Evolutionary conservation across 2,888 invertebrate species (phyloP).

Genomic region (Habroteleia sp.): DNA sequence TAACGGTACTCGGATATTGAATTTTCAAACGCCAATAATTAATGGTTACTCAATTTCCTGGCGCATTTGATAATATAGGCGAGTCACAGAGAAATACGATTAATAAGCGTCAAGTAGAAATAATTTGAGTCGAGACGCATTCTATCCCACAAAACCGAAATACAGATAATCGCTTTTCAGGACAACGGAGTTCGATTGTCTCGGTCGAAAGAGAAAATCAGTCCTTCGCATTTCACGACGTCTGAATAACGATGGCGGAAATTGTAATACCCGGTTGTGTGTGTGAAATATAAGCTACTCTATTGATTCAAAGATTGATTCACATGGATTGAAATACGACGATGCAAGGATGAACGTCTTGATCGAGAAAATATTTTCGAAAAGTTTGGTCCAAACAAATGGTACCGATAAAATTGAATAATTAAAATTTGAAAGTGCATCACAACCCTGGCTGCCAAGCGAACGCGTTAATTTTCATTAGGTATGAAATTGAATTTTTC

Average conservation of each 20-base stretch:
- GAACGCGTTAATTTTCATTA: constrained; percentile 15
- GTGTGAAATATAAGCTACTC: constrained; percentile 15
- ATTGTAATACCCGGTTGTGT: constrained; percentile 35
- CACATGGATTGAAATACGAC: constrained; percentile 2
- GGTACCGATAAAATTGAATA: constrained; percentile 13
- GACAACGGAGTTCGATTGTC: constrained; percentile 26
- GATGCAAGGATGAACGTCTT: not conserved
- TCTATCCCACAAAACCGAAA: constrained; percentile 8
- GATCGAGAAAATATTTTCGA: not conserved
- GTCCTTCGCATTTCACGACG: constrained; percentile 21
- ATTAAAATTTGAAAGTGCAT: constrained; percentile 5
- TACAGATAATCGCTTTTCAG: constrained; percentile 20
- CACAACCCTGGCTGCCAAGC: not conserved
- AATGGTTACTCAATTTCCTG: constrained; percentile 39
- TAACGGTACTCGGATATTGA: constrained; percentile 33
- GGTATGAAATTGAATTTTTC: constrained; percentile 19
- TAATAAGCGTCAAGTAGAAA: constrained; percentile 21
- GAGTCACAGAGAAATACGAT: constrained; percentile 10
- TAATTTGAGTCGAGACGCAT: constrained; percentile 3
- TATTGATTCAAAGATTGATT: constrained; percentile 26
- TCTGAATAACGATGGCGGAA: constrained; percentile 35
- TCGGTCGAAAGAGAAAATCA: constrained; percentile 9
- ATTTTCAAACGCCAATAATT: constrained; percentile 31
- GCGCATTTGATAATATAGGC: constrained; percentile 19
- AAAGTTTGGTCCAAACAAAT: too few relatives aligned